phyloP scores from a whole-genome alignment of 1,140 invertebrate species.

The Zaprionus kolodkinae region DNA sequence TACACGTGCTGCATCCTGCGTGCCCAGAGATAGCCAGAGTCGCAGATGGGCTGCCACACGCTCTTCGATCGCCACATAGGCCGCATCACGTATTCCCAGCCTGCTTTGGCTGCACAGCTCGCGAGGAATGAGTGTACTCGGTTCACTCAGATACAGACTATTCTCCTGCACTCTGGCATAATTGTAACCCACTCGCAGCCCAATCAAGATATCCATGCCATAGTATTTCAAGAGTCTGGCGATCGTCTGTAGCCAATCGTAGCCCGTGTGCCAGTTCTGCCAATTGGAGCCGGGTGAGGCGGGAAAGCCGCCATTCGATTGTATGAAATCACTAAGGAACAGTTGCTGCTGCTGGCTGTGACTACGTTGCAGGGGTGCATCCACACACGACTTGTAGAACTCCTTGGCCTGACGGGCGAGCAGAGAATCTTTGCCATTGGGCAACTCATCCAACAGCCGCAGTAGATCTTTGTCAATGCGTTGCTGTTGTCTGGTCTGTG shows the following conservation, averaged over 20 bases:
- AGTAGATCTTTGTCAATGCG: slow-evolving; percentile 89
- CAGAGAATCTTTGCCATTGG: slow-evolving; percentile 55
- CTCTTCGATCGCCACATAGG: slow-evolving; percentile 52
- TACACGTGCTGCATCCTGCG: slow-evolving; percentile 53
- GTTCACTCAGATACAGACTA: slow-evolving; percentile 92
- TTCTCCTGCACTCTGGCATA: slow-evolving; percentile 93
- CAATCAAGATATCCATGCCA: slow-evolving; percentile 92
- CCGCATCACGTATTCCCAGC: slow-evolving; percentile 37
- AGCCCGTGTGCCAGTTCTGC: slow-evolving; percentile 61
- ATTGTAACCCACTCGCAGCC: slow-evolving; percentile 93
- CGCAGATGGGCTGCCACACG: slow-evolving; percentile 57
- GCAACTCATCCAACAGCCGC: slow-evolving; percentile 87
- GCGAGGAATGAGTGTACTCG: slow-evolving; percentile 60
- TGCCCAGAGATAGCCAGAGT: slow-evolving; percentile 60
- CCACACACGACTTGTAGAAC: slow-evolving; percentile 92
- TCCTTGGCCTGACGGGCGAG: slow-evolving; percentile 88
- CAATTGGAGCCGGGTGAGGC: slow-evolving; percentile 73
- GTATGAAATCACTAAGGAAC: slow-evolving; percentile 87
- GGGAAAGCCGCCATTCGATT: slow-evolving; percentile 74
- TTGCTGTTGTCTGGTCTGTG: slow-evolving; percentile 88
- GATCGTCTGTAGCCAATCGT: slow-evolving; percentile 90
- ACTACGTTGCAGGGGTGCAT: slow-evolving; percentile 90
- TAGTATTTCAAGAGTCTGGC: slow-evolving; percentile 89
- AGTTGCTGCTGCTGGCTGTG: slow-evolving; percentile 91
- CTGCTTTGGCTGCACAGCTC: slow-evolving; percentile 52